Evolutionary conservation across 2,797 vertebrate genomes (phyloP), one percentile per base, ranked within the genome.

Genomic region (Rhinophrynus dorsalis): DNA sequence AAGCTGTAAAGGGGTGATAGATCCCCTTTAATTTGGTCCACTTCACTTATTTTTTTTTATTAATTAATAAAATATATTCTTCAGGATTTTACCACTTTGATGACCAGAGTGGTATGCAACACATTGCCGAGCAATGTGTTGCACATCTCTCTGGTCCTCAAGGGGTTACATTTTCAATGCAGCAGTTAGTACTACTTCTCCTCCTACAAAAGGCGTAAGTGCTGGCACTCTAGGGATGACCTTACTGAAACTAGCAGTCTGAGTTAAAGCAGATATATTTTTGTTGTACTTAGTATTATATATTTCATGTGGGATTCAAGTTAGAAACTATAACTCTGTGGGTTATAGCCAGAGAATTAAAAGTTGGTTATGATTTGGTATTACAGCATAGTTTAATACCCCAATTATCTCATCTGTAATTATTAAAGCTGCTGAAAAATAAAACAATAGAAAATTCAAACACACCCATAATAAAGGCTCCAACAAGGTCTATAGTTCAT

Each of bases 351-450:
- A 66, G 29, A 55, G 18, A 30, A 55, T 44, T 18, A 4, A 42
- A 42, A 20, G 26, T 50, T 48, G 45, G 60, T 63, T 48, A 47
- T 18, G 37, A 40, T 55, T 42, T 24, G 15, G 17, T 37, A 66
- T 66, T 66, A 66, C 51, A 33, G 12, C 27, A 66, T 44, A 44
- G 17, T 56, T 44, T 45, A 33, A 66, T 55, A 40, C 51, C 50
- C 37, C 26, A 44, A 56, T 56, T 54, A 56, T 64, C n/a, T 66
- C 63, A 66, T 65, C 35, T 5, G 42, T 23, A 66, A 66, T 66
- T 55, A 55, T 56, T 55, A 37, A 55, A 44, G 55, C 15, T 38
- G 13, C 20, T 9, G 17, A 55, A 55, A 55, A 20, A 55, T 42
- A 54, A 65, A 56, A 45, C 40, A 55, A 45, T 55, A 15, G 24